Percentiles rank a stretch among this genome's conserved stretches.
phyloP scores from a whole-genome alignment of 2,888 invertebrate genomes.

The Cantharis flavilabris region DNA sequence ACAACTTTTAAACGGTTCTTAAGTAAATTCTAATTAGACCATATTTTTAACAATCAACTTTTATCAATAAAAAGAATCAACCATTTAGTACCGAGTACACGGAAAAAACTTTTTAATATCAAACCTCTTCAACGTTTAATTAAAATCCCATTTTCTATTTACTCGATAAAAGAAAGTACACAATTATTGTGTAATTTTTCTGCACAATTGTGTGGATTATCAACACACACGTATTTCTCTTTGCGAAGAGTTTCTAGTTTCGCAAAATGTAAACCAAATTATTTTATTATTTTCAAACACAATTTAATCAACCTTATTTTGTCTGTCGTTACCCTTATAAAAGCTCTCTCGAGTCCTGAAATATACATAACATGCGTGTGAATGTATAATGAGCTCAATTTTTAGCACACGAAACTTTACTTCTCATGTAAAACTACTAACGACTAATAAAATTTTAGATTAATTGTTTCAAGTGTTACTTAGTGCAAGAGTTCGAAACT shows the following conservation, averaged over 20 bases:
- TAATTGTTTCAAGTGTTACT: neutral
- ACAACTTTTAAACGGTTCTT: constrained; percentile 4
- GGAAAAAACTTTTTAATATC: neutral
- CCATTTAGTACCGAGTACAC: neutral
- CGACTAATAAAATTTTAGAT: neutral
- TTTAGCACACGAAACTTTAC: neutral
- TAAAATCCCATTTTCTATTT: neutral
- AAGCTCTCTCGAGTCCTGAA: neutral
- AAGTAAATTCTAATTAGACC: neutral
- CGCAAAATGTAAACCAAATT: neutral
- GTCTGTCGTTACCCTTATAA: neutral
- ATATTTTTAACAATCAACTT: neutral
- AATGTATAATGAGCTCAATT: neutral
- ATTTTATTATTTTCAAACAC: neutral
- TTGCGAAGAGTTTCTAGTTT: neutral
- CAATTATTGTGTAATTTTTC: too few relatives aligned
- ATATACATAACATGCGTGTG: neutral
- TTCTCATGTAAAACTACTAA: neutral
- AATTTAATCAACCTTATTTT: neutral
- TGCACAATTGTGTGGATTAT: too few relatives aligned
- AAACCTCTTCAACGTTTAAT: neutral
- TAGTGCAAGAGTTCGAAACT: neutral
- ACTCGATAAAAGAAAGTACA: neutral
- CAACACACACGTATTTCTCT: too few relatives aligned
- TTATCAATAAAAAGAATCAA: neutral